Evolutionary conservation across 92 coral and sea anemone genomes (phyloP).

Genomic region (Actinernus sp.): DNA sequence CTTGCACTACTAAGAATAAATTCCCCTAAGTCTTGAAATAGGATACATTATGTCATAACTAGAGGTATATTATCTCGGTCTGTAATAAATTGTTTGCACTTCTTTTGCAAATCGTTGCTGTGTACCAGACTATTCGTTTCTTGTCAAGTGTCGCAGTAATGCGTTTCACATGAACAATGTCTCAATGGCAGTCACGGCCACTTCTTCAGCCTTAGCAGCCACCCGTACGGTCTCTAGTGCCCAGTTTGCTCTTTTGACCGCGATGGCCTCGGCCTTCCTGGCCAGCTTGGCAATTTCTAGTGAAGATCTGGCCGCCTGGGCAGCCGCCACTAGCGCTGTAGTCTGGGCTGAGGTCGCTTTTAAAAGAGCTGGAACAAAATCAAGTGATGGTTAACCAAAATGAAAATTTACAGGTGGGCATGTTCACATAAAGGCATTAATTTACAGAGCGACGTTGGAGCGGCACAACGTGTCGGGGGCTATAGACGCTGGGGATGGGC

Average conservation of each 20-base stretch:
- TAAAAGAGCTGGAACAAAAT: conserved; percentile 48
- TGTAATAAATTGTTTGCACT: too few species aligned
- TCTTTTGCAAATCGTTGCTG: too few species aligned
- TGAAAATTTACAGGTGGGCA: neutral
- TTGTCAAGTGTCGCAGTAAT: too few species aligned
- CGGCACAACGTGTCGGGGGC: too few species aligned
- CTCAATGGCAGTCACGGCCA: conserved; percentile 89
- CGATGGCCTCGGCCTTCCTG: conserved; percentile 82
- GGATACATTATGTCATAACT: too few species aligned
- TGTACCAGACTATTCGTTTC: too few species aligned
- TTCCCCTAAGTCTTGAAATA: too few species aligned
- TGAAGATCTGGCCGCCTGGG: conserved; percentile 91
- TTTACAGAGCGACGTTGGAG: neutral
- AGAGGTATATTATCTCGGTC: too few species aligned
- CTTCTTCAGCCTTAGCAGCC: conserved; percentile 93
- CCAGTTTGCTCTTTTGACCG: conserved; percentile 86
- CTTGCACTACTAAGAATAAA: too few species aligned
- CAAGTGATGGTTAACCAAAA: neutral
- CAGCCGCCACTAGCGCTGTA: conserved; percentile 92
- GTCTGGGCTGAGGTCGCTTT: conserved; percentile 96
- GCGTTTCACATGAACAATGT: conserved; percentile 79
- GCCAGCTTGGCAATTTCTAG: conserved; percentile 81
- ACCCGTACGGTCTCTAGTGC: conserved; percentile 81
- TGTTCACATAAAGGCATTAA: neutral
- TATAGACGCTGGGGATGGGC: too few species aligned